A percentile compares a stretch with the other conserved stretches of the same genome.
Conservation (phyloP, 2,113 vertebrate genomes). For the Nannobrachium achirus region DNA sequence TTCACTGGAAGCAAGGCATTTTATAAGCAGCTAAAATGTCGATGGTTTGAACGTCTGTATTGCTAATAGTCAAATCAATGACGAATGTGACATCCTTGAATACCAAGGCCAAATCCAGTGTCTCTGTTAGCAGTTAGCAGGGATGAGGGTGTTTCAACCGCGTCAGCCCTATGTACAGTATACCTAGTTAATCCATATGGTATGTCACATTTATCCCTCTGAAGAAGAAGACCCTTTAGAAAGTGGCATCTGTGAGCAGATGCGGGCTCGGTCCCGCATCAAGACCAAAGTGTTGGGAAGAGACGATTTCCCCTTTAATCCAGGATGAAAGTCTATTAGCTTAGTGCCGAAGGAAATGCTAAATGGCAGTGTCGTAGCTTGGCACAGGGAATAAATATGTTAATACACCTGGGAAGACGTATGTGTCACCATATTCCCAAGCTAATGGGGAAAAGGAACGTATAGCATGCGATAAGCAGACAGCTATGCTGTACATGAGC, state of each 20-base stretch:
- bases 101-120: no score
- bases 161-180: no score
- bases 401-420: constrained; percentile 30
- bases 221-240: no score
- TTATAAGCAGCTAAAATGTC: not conserved
- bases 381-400: constrained; percentile 47
- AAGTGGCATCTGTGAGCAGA: no score
- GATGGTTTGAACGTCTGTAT: no score
- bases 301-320: constrained; percentile 59
- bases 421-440: constrained; percentile 32
- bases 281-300: constrained; percentile 1
- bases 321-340: constrained; percentile 58
- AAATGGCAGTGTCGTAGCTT: constrained; percentile 49
- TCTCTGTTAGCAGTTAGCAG: no score
- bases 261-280: no score
- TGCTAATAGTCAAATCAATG: no score
- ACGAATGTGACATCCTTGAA: no score
- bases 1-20: not conserved
- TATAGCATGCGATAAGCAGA: constrained; percentile 12
- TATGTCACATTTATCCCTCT: no score
- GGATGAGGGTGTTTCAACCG: no score
- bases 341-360: constrained; percentile 45
- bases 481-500: not conserved
- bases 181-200: no score
- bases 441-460: constrained; percentile 8